These are phyloP conservation scores for Seira musarum DNA, from an alignment of 2,888 invertebrate species.

Conservation along the genomic window DNA sequence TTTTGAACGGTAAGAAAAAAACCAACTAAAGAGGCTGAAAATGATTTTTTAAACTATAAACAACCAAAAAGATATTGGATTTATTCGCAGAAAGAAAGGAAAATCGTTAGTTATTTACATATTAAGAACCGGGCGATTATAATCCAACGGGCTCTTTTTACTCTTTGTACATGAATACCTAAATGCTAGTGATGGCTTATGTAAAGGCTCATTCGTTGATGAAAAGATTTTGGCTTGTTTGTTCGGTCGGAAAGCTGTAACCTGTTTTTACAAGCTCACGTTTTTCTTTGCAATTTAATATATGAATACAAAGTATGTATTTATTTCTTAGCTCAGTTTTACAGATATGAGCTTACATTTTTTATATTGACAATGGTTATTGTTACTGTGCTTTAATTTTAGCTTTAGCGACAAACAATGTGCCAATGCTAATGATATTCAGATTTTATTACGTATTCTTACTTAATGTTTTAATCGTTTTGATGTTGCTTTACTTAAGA, in stretches of 20 bases:
- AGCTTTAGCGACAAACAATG: conserved; percentile 38
- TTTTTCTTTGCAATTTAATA: too few species aligned
- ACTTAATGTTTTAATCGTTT: too few species aligned
- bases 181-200: too few species aligned
- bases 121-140: too few species aligned
- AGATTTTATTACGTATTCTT: too few species aligned
- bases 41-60: neutral
- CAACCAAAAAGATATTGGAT: neutral
- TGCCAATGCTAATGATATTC: too few species aligned
- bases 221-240: too few species aligned
- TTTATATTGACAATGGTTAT: neutral
- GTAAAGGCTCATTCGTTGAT: neutral
- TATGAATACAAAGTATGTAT: too few species aligned
- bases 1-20: conserved; percentile 39
- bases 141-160: neutral
- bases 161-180: neutral
- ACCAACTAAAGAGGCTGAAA: conserved; percentile 52
- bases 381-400: conserved; percentile 21
- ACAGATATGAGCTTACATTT: neutral
- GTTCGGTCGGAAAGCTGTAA: too few species aligned
- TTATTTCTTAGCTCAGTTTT: neutral
- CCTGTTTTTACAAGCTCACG: too few species aligned
- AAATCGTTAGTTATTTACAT: neutral
- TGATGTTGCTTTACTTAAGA: too few species aligned
- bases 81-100: neutral